phyloP scores from a whole-genome alignment of 1,140 invertebrate species.

The Philaenus spumarius region DNA sequence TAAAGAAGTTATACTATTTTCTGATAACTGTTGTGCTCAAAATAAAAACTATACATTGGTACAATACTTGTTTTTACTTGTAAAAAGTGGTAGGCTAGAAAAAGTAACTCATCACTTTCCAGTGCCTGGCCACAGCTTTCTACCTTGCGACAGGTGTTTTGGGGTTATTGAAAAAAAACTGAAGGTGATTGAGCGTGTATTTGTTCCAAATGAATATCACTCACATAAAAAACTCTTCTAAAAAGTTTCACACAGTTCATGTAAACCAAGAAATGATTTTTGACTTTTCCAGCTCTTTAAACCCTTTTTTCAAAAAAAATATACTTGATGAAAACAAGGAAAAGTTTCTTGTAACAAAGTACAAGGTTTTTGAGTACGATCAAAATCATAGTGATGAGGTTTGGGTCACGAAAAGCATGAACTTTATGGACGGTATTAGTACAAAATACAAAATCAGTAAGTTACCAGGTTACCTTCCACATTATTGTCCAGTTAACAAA shows the following conservation, averaged over 20 bases:
- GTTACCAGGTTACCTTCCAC: neutral
- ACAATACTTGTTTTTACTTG: too few relatives aligned
- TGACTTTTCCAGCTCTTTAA: neutral
- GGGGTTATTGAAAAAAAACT: too few relatives aligned
- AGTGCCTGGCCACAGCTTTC: too few relatives aligned
- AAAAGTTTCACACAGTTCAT: neutral
- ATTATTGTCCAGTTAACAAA: too few relatives aligned
- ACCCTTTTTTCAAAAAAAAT: neutral
- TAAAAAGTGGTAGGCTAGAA: too few relatives aligned
- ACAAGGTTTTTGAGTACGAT: neutral
- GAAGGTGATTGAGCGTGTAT: neutral
- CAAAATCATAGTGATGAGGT: too few relatives aligned
- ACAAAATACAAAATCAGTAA: neutral
- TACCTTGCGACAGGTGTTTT: too few relatives aligned
- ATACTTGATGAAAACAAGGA: neutral
- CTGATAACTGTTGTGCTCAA: slow-evolving; percentile 1
- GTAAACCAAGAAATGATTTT: too few relatives aligned
- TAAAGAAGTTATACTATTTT: neutral
- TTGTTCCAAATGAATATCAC: neutral
- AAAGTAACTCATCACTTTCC: too few relatives aligned
- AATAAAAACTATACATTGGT: slow-evolving; percentile 3
- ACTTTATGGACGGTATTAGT: neutral
- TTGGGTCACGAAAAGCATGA: neutral
- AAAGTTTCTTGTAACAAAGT: neutral
- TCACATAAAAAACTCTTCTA: neutral